These are phyloP conservation scores for Caenorhabditis drosophilae DNA, from an alignment of 2,888 invertebrate species.

Conservation along the genomic window DNA sequence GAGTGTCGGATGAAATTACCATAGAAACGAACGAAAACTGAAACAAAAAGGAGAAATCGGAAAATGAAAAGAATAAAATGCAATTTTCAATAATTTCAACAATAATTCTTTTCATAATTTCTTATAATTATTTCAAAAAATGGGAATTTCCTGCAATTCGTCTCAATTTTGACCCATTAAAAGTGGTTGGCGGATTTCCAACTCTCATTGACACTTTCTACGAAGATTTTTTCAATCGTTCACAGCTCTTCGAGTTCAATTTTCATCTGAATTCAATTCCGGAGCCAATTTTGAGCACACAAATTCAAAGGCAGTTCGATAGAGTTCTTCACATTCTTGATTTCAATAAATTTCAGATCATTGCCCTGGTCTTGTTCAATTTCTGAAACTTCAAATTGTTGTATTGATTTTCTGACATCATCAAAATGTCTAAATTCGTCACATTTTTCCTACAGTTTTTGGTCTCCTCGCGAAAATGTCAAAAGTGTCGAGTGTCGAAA, in stretches of 20 bases:
- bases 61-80: slow-evolving; percentile 11
- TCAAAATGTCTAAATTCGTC: slow-evolving; percentile 19
- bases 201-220: slow-evolving; percentile 22
- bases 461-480: slow-evolving; percentile 4
- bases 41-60: background rate
- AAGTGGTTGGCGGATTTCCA: slow-evolving; percentile 27
- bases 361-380: slow-evolving; percentile 16
- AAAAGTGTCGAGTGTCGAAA: background rate
- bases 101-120: slow-evolving; percentile 10
- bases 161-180: slow-evolving; percentile 23
- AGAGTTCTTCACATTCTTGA: background rate
- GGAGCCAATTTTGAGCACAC: background rate
- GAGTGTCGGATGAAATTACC: slow-evolving; percentile 4
- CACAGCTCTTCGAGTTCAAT: background rate
- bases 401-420: slow-evolving; percentile 12
- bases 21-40: slow-evolving; percentile 18
- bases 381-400: slow-evolving; percentile 8
- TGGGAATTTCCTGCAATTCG: slow-evolving; percentile 27
- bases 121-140: slow-evolving; percentile 14
- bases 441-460: slow-evolving; percentile 21
- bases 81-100: slow-evolving; percentile 12
- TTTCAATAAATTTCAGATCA: slow-evolving; percentile 10
- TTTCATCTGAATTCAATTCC: slow-evolving; percentile 1
- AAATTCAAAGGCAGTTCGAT: background rate
- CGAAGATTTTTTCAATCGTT: slow-evolving; percentile 3